Conservation (phyloP, 1,140 invertebrate genomes). For the Papilio polytes region DNA sequence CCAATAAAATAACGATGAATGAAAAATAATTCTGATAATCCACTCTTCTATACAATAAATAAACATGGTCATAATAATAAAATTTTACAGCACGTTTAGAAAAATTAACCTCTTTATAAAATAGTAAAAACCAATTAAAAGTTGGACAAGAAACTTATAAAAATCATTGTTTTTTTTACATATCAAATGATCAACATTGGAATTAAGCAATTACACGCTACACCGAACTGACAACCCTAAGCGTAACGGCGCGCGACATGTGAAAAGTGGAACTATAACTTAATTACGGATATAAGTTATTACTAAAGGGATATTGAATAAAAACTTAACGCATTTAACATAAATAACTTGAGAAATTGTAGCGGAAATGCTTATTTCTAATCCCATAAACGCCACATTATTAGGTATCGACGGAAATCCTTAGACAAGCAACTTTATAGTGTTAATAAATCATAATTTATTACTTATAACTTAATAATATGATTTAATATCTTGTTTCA, state of each 20-base stretch:
- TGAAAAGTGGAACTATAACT: conserved; percentile 36
- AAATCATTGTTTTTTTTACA: not conserved
- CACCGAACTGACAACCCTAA: not conserved
- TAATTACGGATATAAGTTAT: conserved; percentile 36
- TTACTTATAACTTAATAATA: not conserved
- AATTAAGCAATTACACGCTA: conserved; percentile 33
- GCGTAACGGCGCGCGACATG: conserved; percentile 32
- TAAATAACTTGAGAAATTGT: conserved; percentile 21
- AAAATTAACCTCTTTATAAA: too few species aligned
- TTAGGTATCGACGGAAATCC: conserved; percentile 36
- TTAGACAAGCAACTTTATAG: not conserved
- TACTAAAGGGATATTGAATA: conserved; percentile 32
- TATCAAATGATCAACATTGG: not conserved
- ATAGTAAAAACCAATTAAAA: too few species aligned
- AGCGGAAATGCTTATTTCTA: conserved; percentile 37
- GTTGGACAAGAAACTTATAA: too few species aligned
- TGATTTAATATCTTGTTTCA: conserved; percentile 6
- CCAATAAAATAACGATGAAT: not conserved
- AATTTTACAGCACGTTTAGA: too few species aligned
- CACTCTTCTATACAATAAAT: too few species aligned
- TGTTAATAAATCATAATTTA: conserved; percentile 23
- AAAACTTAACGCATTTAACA: conserved; percentile 34
- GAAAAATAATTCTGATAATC: not conserved
- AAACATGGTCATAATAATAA: too few species aligned
- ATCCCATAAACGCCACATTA: conserved; percentile 26